Conservation (phyloP, 2,113 vertebrate species). For the Macrotis lagotis region DNA sequence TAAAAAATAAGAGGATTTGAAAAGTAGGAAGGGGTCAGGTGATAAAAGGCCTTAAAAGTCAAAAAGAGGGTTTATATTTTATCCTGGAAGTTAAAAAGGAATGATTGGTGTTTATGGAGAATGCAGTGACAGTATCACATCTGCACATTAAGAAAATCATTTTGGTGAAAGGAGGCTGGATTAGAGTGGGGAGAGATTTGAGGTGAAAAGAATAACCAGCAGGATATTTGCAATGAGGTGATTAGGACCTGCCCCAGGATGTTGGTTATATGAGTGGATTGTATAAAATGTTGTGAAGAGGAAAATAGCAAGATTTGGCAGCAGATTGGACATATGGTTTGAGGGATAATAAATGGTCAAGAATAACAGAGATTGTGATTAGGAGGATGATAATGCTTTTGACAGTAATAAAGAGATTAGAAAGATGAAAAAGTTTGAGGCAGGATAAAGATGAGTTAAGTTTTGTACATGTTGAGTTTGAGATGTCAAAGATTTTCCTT, state of each 20-base stretch:
- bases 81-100: background rate
- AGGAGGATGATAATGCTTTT: background rate
- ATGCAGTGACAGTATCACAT: background rate
- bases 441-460: background rate
- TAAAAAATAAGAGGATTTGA: background rate
- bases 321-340: background rate
- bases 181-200: background rate
- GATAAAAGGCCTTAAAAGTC: background rate
- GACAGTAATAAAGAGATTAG: background rate
- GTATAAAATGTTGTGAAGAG: background rate
- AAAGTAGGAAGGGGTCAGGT: background rate
- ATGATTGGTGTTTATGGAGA: background rate
- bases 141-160: background rate
- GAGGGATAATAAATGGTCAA: background rate
- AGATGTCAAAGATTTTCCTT: conserved; percentile 49
- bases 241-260: background rate
- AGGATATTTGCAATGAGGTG: background rate
- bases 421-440: background rate
- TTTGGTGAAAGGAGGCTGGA: background rate
- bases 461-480: background rate
- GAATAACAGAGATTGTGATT: background rate
- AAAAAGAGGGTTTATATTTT: background rate
- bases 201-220: background rate
- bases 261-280: background rate
- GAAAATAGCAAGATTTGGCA: background rate